Evolutionary conservation across 2,888 invertebrate species (phyloP), one percentile per base, ranked within the genome.

Genomic region (Argyresthia albistria): DNA sequence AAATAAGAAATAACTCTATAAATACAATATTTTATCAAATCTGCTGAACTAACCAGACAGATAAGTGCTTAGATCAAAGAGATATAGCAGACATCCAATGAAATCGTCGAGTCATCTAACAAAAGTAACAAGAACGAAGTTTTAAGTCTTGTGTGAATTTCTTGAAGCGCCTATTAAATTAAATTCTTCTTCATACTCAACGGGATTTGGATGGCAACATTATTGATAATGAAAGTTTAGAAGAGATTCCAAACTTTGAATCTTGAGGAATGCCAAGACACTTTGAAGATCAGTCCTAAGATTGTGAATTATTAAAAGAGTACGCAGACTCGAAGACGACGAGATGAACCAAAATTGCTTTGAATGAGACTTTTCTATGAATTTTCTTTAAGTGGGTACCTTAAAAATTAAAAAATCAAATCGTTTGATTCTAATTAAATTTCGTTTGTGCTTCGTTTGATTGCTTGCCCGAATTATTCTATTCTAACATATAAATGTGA

Each of bases 261-360:
- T 25, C 25, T 39, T 39, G 39, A n/a, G 10, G n/a, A 39, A 39
- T 39, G 39, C 39, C 1, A 8, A 39, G n/a, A 39, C 10, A 39
- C 4, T 39, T 45, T 35, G 9, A 37, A 48, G 48, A 48, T 48
- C 15, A 9, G 37, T n/a, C 14, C 9, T 37, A 9, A 42, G 43
- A 50, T 43, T 43, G 35, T 25, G 15, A 42, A 50, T 42, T 50
- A 16, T 43, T 43, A 50, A 50, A 50, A 50, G 43, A 48, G 42
- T 43, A 46, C 35, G 10, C 9, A 50, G 25, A 50, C 25, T 11
- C 16, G 35, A 25, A 4, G 6, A 50, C 42, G 50, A 50, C 50
- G 35, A 43, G 50, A 43, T n/a, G 35, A 43, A 15, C 16, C 11
- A 50, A 50, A 50, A 12, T 50, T 43, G 25, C 43, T 50, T 50